phyloP scores from a whole-genome alignment of 2,888 invertebrate genomes.

The Philonicus albiceps region DNA sequence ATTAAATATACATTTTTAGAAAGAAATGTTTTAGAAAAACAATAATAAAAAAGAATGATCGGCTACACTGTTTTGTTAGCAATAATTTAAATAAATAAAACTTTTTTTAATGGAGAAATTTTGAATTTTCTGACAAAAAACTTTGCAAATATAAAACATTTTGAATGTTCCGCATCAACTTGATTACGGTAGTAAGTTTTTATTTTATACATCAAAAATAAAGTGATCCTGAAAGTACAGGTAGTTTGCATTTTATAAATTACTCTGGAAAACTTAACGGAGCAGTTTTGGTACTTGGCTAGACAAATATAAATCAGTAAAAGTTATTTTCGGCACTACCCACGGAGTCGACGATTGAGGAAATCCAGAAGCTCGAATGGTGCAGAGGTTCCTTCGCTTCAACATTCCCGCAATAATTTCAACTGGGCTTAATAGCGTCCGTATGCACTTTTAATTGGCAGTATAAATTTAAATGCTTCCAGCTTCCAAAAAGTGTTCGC shows the following conservation, averaged over 20 bases:
- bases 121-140: no score
- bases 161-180: no score
- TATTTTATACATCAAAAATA: background rate
- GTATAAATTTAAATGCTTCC: slow-evolving; percentile 5
- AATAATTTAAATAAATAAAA: no score
- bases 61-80: no score
- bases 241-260: background rate
- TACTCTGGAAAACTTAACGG: background rate
- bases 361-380: background rate
- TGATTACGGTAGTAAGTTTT: no score
- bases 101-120: no score
- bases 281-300: background rate
- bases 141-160: no score
- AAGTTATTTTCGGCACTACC: slow-evolving; percentile 29
- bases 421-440: background rate
- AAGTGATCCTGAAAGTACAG: background rate
- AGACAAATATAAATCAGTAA: slow-evolving; percentile 21
- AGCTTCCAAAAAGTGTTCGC: background rate
- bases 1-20: no score
- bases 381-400: background rate
- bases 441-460: slow-evolving; percentile 10
- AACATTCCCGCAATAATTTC: background rate
- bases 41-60: no score
- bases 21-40: no score
- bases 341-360: slow-evolving; percentile 14